A percentile compares a stretch with the other conserved stretches of the same genome.
Conservation (phyloP, 2,797 vertebrate species). For the Hapalemur alaotrensis region DNA sequence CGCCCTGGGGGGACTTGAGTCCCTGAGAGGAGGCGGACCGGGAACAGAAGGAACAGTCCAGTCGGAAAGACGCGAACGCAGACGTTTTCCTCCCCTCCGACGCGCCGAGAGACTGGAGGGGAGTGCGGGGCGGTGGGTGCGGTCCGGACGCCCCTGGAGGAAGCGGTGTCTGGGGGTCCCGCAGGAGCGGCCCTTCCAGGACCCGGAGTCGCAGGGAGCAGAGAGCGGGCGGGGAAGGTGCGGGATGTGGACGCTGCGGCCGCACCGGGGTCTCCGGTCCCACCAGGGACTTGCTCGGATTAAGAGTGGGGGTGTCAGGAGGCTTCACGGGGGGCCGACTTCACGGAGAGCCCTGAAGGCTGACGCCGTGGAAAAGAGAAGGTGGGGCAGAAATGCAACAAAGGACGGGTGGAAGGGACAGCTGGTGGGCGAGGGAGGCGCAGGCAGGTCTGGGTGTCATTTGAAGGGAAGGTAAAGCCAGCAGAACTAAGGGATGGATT, state of each 20-base stretch:
- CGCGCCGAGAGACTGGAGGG: background rate
- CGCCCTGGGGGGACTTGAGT: rapidly evolving
- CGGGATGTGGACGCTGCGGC: background rate
- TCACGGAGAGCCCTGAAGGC: rapidly evolving
- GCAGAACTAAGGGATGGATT: background rate
- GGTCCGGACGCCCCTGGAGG: background rate
- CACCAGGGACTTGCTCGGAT: rapidly evolving
- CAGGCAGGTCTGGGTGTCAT: rapidly evolving
- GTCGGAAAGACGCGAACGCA: background rate
- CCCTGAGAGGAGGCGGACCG: background rate
- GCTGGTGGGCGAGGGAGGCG: background rate
- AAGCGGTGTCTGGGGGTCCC: background rate
- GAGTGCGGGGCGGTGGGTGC: rapidly evolving
- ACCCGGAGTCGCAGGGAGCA: rapidly evolving
- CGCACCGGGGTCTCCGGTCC: too few species aligned
- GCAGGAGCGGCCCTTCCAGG: background rate
- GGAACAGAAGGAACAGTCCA: too few species aligned
- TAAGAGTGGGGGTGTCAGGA: background rate
- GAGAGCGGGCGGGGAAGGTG: background rate
- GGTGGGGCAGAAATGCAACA: too few species aligned
- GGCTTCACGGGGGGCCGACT: rapidly evolving
- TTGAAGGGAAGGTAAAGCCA: background rate
- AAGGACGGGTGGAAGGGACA: too few species aligned
- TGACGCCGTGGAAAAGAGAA: background rate
- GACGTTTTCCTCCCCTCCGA: background rate